Evolutionary conservation across 2,113 vertebrate species (phyloP).

Genomic region (Vicugna pacos): DNA sequence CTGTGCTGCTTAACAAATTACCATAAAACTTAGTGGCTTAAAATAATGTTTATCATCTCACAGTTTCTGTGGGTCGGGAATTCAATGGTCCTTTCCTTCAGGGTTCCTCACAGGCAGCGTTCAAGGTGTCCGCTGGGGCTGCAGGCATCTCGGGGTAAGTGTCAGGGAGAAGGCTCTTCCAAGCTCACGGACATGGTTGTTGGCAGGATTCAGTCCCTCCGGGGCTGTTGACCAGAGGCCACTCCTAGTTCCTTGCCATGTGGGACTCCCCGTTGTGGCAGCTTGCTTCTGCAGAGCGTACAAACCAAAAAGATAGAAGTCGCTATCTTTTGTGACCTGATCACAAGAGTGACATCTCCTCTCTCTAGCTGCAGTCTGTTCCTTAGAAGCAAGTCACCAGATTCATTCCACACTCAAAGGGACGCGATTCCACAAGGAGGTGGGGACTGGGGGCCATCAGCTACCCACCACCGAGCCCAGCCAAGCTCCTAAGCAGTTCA

Average conservation of each 20-base stretch:
- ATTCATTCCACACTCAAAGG: neutral
- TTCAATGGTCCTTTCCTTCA: neutral
- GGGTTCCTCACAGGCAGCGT: neutral
- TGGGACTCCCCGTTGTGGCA: neutral
- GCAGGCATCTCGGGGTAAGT: neutral
- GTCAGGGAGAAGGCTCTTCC: neutral
- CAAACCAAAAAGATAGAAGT: neutral
- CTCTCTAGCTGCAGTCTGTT: neutral
- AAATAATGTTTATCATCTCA: conserved; percentile 2
- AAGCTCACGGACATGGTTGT: neutral
- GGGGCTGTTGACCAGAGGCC: neutral
- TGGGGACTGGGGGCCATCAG: neutral
- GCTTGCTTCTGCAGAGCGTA: neutral
- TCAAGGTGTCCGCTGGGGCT: neutral
- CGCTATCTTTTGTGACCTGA: neutral
- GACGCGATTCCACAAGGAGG: neutral
- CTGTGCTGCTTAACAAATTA: neutral
- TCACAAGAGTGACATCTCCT: neutral
- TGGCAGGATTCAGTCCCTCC: neutral
- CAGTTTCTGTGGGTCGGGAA: neutral
- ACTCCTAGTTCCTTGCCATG: neutral
- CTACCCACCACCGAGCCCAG: neutral
- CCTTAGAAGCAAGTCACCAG: neutral
- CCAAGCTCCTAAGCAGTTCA: neutral
- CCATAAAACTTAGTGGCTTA: neutral